phyloP scores from a whole-genome alignment of 2,113 vertebrate species.

The Acrocephalus kingi region DNA sequence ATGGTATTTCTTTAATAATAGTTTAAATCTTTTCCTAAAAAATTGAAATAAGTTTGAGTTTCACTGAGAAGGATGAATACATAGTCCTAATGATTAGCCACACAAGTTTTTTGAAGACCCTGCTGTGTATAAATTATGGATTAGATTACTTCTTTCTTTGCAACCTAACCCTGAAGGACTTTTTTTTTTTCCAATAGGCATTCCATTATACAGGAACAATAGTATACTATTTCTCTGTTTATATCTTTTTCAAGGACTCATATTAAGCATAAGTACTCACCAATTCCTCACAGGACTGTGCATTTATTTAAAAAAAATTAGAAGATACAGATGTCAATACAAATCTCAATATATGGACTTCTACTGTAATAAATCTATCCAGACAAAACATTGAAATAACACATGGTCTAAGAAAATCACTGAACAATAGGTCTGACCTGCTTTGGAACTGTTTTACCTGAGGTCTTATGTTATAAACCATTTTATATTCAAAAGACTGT shows the following conservation, averaged over 20 bases:
- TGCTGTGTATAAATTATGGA: neutral
- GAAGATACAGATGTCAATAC: neutral
- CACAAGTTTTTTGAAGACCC: neutral
- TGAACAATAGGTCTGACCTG: neutral
- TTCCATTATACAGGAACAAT: neutral
- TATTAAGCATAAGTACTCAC: neutral
- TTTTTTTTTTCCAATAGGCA: neutral
- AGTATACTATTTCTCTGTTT: neutral
- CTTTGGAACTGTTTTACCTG: neutral
- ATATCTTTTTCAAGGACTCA: neutral
- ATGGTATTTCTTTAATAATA: neutral
- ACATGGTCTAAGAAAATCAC: neutral
- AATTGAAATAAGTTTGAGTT: neutral
- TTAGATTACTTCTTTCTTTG: neutral
- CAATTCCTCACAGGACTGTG: neutral
- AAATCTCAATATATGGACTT: neutral
- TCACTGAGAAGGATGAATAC: neutral
- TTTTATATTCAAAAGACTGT: neutral
- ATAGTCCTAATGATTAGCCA: neutral
- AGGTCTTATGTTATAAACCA: neutral
- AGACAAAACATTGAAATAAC: neutral
- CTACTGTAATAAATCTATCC: neutral
- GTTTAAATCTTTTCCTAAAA: neutral
- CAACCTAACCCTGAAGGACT: neutral
- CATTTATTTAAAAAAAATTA: neutral